Evolutionary conservation across 1,140 invertebrate species (phyloP), one percentile per base, ranked within the genome.

Genomic region (Charaxes varanes): DNA sequence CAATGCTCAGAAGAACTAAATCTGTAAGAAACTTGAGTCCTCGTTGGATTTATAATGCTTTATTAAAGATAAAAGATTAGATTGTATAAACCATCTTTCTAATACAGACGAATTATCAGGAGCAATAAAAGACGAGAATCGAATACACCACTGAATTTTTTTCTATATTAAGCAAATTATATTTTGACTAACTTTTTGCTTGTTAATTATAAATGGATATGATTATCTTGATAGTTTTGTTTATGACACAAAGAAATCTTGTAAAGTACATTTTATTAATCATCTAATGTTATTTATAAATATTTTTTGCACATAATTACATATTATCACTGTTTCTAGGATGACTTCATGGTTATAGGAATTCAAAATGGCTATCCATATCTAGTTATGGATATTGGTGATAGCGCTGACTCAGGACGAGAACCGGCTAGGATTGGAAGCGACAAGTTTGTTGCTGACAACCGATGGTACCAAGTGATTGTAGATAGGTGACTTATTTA

Each of bases 301-400:
- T n/a, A n/a, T n/a, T n/a, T n/a, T n/a, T n/a, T n/a, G 3, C 8
- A 18, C 13, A 19, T 8, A 18, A 18, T 19, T 1, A 15, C 12
- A 34, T 34, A 7, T 13, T 33, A 30, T 48, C 15, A n/a, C n/a
- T n/a, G n/a, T 3, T 33, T 43, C 17, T 65, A 94, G 89, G 92
- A 94, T 51, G 97, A 99, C 66, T 99, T 94, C 69, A 92, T 99
- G 88, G 93, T 95, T 5, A 62, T 99, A n/a, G 90, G 97, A 67
- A 87, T 99, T 12, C 89, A 93, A 68, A 91, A 93, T 66, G 96
- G 96, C 4, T 92, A 92, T 67, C 93, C 95, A 0, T 91, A 94
- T 15, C 86, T 98, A 6, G 91, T 90, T 10, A 89, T 97, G 48
- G 93, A 99, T 66, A 86, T 99, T 23, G 97, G 97, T 8, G 92